Evolutionary conservation across 2,888 invertebrate species (phyloP).

Genomic region (Macaria liturata): DNA sequence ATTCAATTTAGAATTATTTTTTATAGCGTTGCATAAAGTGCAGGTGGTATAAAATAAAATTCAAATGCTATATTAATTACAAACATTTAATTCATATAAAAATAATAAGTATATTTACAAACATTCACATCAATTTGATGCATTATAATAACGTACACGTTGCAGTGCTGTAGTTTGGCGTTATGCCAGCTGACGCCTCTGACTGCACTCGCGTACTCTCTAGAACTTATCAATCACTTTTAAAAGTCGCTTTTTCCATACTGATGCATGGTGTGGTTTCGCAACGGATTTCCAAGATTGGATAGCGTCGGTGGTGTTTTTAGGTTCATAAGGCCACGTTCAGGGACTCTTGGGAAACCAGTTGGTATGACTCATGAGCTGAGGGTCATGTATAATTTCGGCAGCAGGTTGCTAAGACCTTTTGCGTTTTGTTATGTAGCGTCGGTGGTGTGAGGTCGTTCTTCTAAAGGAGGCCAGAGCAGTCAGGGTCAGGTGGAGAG

Average conservation of each 20-base stretch:
- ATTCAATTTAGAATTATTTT: too few relatives aligned
- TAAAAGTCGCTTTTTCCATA: conserved; percentile 1
- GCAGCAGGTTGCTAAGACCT: too few relatives aligned
- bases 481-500: conserved; percentile 42
- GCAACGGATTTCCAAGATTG: not conserved
- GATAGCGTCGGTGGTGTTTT: not conserved
- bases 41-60: not conserved
- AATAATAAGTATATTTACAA: conserved; percentile 78
- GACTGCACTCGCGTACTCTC: conserved; percentile 38
- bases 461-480: conserved; percentile 43
- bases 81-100: conserved; percentile 69
- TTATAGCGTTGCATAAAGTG: too few relatives aligned
- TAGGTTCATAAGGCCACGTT: not conserved
- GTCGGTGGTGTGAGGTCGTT: conserved; percentile 5
- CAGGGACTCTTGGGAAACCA: too few relatives aligned
- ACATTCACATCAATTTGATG: conserved; percentile 81
- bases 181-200: conserved; percentile 46
- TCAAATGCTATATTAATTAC: conserved; percentile 44
- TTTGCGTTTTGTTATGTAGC: too few relatives aligned
- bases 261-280: not conserved
- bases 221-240: conserved; percentile 19
- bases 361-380: too few relatives aligned
- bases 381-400: too few relatives aligned
- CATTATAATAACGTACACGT: conserved; percentile 54
- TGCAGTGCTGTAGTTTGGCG: conserved; percentile 58